Base-by-base conservation (phyloP, 2,113 vertebrate genomes). In the Dipodomys merriami region DNA sequence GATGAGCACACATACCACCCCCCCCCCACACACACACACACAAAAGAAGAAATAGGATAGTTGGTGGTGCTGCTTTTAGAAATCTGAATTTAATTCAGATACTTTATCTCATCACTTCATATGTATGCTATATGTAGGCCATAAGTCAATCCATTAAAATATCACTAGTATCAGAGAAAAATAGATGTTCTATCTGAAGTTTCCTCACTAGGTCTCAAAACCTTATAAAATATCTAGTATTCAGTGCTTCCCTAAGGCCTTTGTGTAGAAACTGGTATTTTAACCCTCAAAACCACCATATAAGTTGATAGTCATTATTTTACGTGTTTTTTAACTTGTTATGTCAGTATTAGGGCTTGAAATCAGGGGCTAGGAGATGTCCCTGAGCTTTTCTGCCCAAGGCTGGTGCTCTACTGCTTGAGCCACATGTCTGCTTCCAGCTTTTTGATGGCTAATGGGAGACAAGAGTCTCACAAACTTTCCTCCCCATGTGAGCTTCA, bases 81-180 rank as follows among this genome's bases (percentile, higher is more conserved):
- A 29, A 72, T 77, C 10, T 90, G 29, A 83, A 69, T 6, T 83
- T 65, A 35, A 39, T 65, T 19, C 78, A 46, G 72, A 64, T 20
- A n/a, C 2, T 82, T 49, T 27, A 64, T 92, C 79, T 88, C 39
- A 19, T 88, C 35, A 53, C 92, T 94, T 74, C 86, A 80, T 74
- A 65, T 73, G 30, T 74, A 65, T 73, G 30, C 82, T 83, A 29
- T 25, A 57, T 57, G 53, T 57, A 16, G 15, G 53, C 83, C 80
- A 60, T 72, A 67, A 44, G 67, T 2, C 8, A 67, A 6, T 79
- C 30, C 27, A 72, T 83, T 86, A 53, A 67, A 73, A 67, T 77
- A 1, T 83, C 83, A 53, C 33, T 86, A 19, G 62, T 62, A 79
- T n/a, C 33, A 30, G 78, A 79, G 67, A 86, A 81, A 49, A 88